A percentile compares a stretch with the other conserved stretches of the same genome.
These are phyloP conservation scores for Corythaeola cristata DNA, from an alignment of 2,113 vertebrate genomes.

Conservation along the genomic window DNA sequence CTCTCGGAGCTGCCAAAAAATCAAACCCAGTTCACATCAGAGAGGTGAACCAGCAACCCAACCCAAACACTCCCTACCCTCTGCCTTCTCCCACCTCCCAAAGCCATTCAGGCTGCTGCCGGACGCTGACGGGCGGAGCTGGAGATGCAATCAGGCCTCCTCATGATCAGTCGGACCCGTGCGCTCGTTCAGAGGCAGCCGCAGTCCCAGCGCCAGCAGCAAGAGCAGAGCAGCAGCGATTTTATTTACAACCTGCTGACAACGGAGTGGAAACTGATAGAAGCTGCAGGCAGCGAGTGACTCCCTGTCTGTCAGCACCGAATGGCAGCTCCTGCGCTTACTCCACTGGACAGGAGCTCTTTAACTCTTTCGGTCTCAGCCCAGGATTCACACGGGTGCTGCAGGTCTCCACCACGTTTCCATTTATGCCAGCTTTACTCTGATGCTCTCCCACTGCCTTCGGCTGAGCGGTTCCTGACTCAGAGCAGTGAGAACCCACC, in stretches of 20 bases:
- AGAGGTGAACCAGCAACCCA: neutral
- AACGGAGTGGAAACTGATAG: constrained; percentile 41
- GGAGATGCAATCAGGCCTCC: neutral
- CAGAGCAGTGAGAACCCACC: neutral
- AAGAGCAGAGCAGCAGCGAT: neutral
- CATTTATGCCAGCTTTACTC: rapidly evolving
- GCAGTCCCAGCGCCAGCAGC: neutral
- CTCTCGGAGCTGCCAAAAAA: neutral
- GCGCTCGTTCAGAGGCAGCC: rapidly evolving
- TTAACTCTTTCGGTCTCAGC: neutral
- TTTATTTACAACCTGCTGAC: constrained; percentile 69
- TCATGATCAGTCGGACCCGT: neutral
- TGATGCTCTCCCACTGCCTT: neutral
- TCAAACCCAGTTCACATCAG: neutral
- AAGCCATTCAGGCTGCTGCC: rapidly evolving
- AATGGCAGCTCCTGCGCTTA: constrained; percentile 18
- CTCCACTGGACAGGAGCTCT: neutral
- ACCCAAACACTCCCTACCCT: neutral
- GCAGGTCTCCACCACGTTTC: rapidly evolving
- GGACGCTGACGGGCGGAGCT: rapidly evolving
- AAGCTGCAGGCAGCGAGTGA: constrained; percentile 52
- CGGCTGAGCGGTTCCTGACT: neutral
- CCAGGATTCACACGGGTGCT: neutral
- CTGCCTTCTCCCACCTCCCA: neutral
- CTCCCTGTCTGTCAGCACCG: constrained; percentile 53